Percentiles rank a stretch among this genome's conserved stretches.
phyloP scores from a whole-genome alignment of 2,888 invertebrate genomes.

The Venusia cambrica region DNA sequence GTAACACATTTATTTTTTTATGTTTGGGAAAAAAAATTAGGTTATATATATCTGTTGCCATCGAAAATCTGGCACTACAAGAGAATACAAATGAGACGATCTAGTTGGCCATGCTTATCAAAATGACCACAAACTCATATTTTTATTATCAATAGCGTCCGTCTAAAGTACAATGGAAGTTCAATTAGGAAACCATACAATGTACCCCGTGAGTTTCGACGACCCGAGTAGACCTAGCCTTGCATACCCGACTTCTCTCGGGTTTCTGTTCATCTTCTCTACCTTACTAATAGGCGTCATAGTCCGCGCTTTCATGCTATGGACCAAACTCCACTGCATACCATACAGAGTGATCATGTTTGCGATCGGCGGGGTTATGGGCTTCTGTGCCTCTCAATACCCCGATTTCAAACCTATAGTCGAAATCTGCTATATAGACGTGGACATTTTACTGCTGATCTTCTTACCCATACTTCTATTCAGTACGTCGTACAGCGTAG shows the following conservation, averaged over 20 bases:
- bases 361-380: conserved; percentile 55
- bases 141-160: conserved; percentile 10
- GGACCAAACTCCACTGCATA: conserved; percentile 48
- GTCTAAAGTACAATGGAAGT: conserved; percentile 9
- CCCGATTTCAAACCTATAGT: conserved; percentile 58
- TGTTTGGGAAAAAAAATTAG: too few relatives aligned
- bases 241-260: conserved; percentile 52
- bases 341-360: conserved; percentile 70
- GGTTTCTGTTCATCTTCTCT: conserved; percentile 55
- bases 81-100: too few relatives aligned
- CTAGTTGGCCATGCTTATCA: conserved; percentile 36
- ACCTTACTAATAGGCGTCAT: conserved; percentile 57
- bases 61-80: too few relatives aligned
- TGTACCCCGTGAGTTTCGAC: conserved; percentile 22
- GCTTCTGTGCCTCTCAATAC: conserved; percentile 54
- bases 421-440: conserved; percentile 55
- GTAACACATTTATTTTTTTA: too few relatives aligned
- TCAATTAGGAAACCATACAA: background rate
- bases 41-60: too few relatives aligned
- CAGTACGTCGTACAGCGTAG: conserved; percentile 62
- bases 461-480: conserved; percentile 64
- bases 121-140: conserved; percentile 28
- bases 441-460: conserved; percentile 49
- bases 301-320: conserved; percentile 56
- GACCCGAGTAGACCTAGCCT: conserved; percentile 43